phyloP scores from a whole-genome alignment of 2,113 vertebrate genomes.

The Oreocharis arfaki region DNA sequence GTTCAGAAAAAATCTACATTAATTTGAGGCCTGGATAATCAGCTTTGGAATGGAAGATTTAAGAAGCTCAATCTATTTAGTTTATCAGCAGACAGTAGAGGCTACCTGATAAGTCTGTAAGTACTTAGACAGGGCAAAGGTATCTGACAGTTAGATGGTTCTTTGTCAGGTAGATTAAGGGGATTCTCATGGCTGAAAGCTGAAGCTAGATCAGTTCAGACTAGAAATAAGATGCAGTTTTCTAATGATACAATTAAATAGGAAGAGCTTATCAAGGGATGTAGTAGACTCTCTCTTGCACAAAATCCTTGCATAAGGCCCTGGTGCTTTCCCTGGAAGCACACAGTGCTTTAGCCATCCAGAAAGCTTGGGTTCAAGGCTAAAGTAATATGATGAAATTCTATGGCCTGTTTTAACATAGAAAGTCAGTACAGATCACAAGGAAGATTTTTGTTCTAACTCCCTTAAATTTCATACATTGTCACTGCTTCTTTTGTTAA shows the following conservation, averaged over 20 bases:
- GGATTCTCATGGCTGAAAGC: conserved; percentile 28
- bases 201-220: conserved; percentile 25
- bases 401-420: neutral
- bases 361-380: neutral
- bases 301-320: neutral
- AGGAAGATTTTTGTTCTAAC: neutral
- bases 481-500: neutral
- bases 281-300: neutral
- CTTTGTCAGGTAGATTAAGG: conserved; percentile 47
- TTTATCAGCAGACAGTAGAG: conserved; percentile 46
- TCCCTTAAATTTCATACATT: neutral
- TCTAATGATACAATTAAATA: conserved; percentile 5
- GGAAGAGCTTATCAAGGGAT: neutral
- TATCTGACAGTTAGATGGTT: conserved; percentile 35
- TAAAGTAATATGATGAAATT: neutral
- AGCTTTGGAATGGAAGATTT: conserved; percentile 47
- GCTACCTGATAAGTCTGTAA: conserved; percentile 35
- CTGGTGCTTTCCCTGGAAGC: neutral
- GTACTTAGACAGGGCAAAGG: neutral
- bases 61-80: conserved; percentile 57
- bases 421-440: neutral
- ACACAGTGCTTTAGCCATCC: neutral
- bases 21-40: conserved; percentile 40
- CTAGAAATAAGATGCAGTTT: conserved; percentile 34
- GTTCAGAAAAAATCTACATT: conserved; percentile 20